Evolutionary conservation across 2,888 invertebrate genomes (phyloP).

Genomic region (Dolichopus griseipennis): DNA sequence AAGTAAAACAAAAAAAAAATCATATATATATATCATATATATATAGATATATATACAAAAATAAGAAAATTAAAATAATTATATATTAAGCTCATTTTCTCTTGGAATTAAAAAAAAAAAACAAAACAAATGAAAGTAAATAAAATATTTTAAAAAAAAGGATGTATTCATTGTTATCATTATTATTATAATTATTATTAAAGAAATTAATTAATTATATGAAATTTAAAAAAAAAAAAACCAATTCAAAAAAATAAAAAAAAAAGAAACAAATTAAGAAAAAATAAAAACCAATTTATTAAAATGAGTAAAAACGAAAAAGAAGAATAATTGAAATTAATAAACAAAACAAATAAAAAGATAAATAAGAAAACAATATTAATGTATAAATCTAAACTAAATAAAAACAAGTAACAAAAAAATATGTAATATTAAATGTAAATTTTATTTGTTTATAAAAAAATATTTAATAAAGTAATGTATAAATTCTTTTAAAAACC

Average conservation of each 20-base stretch:
- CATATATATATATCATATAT: background rate
- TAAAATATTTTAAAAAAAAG: background rate
- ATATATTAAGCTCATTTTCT: conserved; percentile 4
- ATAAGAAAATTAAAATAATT: background rate
- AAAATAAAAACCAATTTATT: background rate
- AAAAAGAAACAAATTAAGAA: no score
- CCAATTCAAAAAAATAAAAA: no score
- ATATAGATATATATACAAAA: background rate
- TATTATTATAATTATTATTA: conserved; percentile 2
- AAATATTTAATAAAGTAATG: background rate
- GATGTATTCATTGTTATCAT: conserved; percentile 3
- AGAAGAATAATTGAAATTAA: background rate
- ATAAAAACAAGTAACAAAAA: background rate
- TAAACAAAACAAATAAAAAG: background rate
- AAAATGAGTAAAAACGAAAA: background rate
- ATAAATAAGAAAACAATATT: conserved; percentile 1
- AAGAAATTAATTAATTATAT: conserved; percentile 6
- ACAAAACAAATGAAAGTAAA: background rate
- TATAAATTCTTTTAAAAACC: background rate
- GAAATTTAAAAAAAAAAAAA: background rate
- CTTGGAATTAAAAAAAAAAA: background rate
- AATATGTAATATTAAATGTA: background rate
- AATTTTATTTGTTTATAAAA: conserved; percentile 1
- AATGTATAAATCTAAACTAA: background rate
- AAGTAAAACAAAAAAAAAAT: background rate